These are phyloP conservation scores for Paraescarpia echinospica DNA, from an alignment of 1,140 invertebrate genomes.

Conservation along the genomic window DNA sequence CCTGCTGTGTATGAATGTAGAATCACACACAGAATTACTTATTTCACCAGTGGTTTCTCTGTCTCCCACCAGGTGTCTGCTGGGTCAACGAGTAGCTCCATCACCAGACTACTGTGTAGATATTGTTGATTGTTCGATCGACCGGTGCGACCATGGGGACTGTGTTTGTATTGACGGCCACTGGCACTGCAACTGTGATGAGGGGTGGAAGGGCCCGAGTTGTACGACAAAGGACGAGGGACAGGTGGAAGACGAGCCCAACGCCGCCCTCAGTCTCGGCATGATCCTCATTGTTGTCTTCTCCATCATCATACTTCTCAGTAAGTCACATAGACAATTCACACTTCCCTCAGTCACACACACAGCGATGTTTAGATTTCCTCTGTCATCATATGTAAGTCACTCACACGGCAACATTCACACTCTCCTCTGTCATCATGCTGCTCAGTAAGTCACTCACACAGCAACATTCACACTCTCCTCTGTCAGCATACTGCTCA, in stretches of 20 bases:
- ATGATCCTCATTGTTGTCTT: conserved; percentile 52
- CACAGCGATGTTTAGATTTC: no score
- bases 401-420: no score
- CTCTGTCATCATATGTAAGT: no score
- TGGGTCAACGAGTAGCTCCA: not conserved
- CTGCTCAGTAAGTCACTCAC: no score
- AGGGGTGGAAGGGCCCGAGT: not conserved
- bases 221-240: not conserved
- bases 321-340: conserved; percentile 39
- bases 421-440: no score
- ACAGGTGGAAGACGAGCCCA: not conserved
- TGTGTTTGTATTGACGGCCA: not conserved
- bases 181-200: conserved; percentile 15
- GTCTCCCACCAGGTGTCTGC: not conserved
- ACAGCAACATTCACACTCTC: no score
- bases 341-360: no score
- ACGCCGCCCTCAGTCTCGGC: conserved; percentile 41
- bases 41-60: not conserved
- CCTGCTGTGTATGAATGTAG: no score
- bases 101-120: not conserved
- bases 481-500: no score
- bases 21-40: not conserved
- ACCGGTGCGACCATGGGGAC: conserved; percentile 9
- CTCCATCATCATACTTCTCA: conserved; percentile 43
- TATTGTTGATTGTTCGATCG: conserved; percentile 17